Conservation (phyloP, 2,888 invertebrate species). For the Oscheius onirici region DNA sequence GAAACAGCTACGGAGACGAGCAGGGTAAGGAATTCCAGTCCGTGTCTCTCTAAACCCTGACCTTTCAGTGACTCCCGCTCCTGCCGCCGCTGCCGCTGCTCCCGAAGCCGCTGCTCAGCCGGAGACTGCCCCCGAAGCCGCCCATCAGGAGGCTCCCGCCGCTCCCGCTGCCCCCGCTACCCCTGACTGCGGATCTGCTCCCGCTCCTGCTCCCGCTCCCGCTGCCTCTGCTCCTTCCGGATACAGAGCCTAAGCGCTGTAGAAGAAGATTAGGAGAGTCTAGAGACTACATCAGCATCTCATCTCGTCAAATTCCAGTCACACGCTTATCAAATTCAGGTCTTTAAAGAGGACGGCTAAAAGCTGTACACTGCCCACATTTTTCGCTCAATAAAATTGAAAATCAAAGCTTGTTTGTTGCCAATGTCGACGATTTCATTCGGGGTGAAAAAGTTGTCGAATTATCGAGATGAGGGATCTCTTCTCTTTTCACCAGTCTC, state of each 20-base stretch:
- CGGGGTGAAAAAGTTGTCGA: no score
- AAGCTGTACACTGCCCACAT: no score
- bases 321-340: no score
- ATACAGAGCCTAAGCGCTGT: background rate
- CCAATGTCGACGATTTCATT: no score
- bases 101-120: slow-evolving; percentile 39
- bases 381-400: no score
- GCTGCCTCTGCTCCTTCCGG: slow-evolving; percentile 18
- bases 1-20: slow-evolving; percentile 54
- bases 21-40: slow-evolving; percentile 35
- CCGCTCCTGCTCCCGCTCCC: slow-evolving; percentile 16
- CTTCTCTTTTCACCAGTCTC: no score
- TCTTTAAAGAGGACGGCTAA: no score
- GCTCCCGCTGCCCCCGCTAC: slow-evolving; percentile 1
- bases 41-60: slow-evolving; percentile 5
- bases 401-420: no score
- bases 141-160: background rate
- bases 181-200: background rate
- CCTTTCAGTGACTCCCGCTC: slow-evolving; percentile 18
- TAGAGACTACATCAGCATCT: background rate
- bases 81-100: slow-evolving; percentile 36
- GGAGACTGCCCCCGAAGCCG: slow-evolving; percentile 31
- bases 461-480: no score
- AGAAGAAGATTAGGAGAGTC: background rate
- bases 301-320: background rate